These are phyloP conservation scores for Spinibarbus caldwelli DNA, from an alignment of 2,797 vertebrate genomes.

Conservation along the genomic window DNA sequence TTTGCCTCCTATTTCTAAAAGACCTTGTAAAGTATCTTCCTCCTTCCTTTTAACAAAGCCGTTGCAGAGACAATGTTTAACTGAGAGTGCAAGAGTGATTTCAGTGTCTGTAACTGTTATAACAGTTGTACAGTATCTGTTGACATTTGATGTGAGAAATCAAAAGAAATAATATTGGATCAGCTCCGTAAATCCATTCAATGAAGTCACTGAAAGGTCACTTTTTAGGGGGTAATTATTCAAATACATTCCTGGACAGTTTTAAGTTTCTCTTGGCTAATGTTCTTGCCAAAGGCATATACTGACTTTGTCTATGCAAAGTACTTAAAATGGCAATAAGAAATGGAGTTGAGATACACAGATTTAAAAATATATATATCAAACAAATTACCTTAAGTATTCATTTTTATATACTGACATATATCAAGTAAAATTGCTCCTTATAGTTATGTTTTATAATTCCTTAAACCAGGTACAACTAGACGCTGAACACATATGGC, in stretches of 20 bases:
- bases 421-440: background rate
- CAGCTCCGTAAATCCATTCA: background rate
- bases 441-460: background rate
- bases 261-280: constrained; percentile 17
- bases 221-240: constrained; percentile 38
- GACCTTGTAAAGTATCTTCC: background rate
- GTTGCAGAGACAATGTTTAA: background rate
- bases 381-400: background rate
- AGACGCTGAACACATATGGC: background rate
- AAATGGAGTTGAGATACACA: background rate
- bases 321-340: background rate
- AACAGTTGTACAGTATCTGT: background rate
- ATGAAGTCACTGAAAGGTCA: constrained; percentile 11
- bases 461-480: too few relatives aligned
- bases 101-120: background rate
- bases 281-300: constrained; percentile 41
- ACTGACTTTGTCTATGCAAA: constrained; percentile 20
- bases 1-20: background rate
- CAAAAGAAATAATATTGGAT: background rate
- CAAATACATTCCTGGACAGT: constrained; percentile 10
- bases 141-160: constrained; percentile 17
- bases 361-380: background rate
- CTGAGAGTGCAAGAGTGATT: background rate
- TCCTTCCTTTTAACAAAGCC: constrained; percentile 15
- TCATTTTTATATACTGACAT: background rate